Base-by-base conservation (phyloP, 2,113 vertebrate species). In the Hippoglossus stenolepis region DNA sequence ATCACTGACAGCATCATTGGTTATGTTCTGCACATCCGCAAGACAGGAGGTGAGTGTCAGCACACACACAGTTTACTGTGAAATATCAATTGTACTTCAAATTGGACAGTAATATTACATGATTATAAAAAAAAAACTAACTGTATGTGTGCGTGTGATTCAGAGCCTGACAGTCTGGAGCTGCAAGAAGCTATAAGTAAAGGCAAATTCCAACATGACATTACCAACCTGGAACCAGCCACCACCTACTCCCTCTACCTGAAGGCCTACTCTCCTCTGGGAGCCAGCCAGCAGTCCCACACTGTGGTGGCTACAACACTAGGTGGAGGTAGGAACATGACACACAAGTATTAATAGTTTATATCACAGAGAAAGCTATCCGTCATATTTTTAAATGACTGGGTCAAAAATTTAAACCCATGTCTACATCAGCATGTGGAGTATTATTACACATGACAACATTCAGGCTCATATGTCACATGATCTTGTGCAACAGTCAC, bases 151-250 rank as follows among this genome's bases (percentile, higher is more conserved):
- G 20, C 71, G 59, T 77, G 53, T 82, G n/a, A 0, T 78, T 23
- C 83, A 95, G 94, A 96, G 66, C 83, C 94, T 0, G 94, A 94
- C 60, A 89, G 85, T 63, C 84, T 78, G 21, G 94, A 96, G 88
- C 91, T 95, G 57, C 94, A 95, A 82, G 95, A 95, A 62, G 95
- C 95, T 0, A 91, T 95, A 31, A 95, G 94, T 59, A 95, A 95
- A 90, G 91, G 86, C 6, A 93, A 86, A 4, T 95, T 93, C 65
- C 89, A 93, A 58, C 93, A 94, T 0, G 79, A 94, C 7, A 89
- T 95, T 62, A 87, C 65, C 58, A 92, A 91, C 88, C 93, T 95
- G 65, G 94, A 95, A 6, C 72, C 94, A 0, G 88, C 93, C 59
- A 95, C 90, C 17, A 93, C 93, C 72, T 94, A 95, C 79, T 90